Percentiles rank a stretch among this genome's conserved stretches.
Conservation (phyloP, 2,113 vertebrate species). For the Alexandromys fortis region DNA sequence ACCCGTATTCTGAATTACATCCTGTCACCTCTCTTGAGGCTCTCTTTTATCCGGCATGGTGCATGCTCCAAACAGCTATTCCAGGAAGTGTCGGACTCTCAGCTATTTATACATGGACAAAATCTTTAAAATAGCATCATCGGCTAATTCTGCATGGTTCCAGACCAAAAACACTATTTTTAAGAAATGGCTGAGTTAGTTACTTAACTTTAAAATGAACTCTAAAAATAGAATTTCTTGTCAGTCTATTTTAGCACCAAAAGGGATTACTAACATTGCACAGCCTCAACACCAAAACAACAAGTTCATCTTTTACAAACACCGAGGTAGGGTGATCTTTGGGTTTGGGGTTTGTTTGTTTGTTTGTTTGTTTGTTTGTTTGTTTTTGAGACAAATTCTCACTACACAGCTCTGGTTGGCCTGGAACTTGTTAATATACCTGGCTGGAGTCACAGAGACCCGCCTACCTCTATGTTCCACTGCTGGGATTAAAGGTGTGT, state of each 20-base stretch:
- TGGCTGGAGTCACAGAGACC: neutral
- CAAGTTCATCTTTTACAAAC: neutral
- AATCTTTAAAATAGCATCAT: slow-evolving; percentile 69
- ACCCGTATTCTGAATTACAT: slow-evolving; percentile 76
- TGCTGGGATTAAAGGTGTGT: neutral
- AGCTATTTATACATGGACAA: slow-evolving; percentile 75
- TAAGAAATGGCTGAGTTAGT: slow-evolving; percentile 22
- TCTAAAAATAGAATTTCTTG: slow-evolving; percentile 17
- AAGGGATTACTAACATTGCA: neutral
- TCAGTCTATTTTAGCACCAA: slow-evolving; percentile 48
- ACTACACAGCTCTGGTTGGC: neutral
- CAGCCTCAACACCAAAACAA: neutral
- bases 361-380: neutral
- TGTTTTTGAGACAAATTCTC: neutral
- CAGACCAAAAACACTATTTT: slow-evolving; percentile 63
- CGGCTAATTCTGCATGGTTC: slow-evolving; percentile 27
- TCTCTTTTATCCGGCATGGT: slow-evolving; percentile 66
- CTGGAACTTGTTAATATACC: neutral
- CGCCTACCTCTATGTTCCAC: neutral
- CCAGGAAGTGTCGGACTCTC: slow-evolving; percentile 66
- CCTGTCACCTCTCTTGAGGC: slow-evolving; percentile 71
- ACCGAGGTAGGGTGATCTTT: neutral
- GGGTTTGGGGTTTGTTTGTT: neutral
- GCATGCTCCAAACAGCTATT: slow-evolving; percentile 62
- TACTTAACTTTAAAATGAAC: slow-evolving; percentile 52